These are phyloP conservation scores for Psittacula cyanocephala DNA, from an alignment of 2,113 vertebrate species.

Conservation along the genomic window DNA sequence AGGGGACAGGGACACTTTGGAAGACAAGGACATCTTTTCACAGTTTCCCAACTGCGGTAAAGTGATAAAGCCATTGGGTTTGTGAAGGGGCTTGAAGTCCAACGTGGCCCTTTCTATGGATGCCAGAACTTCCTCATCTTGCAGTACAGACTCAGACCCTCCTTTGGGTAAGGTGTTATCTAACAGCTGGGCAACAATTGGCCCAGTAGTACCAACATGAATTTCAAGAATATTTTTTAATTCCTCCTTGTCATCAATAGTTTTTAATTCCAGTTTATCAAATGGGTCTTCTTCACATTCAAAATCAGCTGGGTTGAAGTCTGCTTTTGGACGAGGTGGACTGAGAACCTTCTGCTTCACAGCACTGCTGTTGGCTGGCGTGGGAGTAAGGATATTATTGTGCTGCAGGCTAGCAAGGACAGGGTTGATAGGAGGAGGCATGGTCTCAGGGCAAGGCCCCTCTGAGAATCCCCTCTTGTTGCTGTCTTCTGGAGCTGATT, in stretches of 20 bases:
- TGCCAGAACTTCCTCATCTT: conserved; percentile 74
- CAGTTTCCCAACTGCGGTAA: conserved; percentile 87
- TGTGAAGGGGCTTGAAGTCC: conserved; percentile 84
- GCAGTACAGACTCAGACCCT: conserved; percentile 61
- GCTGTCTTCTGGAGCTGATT: conserved; percentile 56
- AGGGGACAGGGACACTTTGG: conserved; percentile 81
- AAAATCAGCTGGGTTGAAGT: conserved; percentile 94
- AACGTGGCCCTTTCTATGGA: conserved; percentile 72
- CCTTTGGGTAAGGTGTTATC: conserved; percentile 72
- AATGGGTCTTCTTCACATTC: conserved; percentile 98
- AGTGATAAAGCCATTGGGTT: conserved; percentile 91
- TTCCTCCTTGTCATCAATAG: conserved; percentile 93
- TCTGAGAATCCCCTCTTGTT: conserved; percentile 64
- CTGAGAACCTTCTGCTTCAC: conserved; percentile 80
- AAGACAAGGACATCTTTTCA: conserved; percentile 82
- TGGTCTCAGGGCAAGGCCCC: conserved; percentile 29
- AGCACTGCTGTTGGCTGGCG: conserved; percentile 83
- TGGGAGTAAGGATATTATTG: conserved; percentile 92
- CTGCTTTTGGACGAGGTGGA: conserved; percentile 77
- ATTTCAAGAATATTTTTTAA: conserved; percentile 90
- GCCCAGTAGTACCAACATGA: conserved; percentile 76
- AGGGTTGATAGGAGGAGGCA: conserved; percentile 88
- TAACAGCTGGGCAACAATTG: conserved; percentile 72
- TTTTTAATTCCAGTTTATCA: conserved; percentile 96
- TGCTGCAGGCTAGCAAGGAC: conserved; percentile 90